Conservation (phyloP, 2,888 invertebrate genomes). For the Lycia hirtaria region DNA sequence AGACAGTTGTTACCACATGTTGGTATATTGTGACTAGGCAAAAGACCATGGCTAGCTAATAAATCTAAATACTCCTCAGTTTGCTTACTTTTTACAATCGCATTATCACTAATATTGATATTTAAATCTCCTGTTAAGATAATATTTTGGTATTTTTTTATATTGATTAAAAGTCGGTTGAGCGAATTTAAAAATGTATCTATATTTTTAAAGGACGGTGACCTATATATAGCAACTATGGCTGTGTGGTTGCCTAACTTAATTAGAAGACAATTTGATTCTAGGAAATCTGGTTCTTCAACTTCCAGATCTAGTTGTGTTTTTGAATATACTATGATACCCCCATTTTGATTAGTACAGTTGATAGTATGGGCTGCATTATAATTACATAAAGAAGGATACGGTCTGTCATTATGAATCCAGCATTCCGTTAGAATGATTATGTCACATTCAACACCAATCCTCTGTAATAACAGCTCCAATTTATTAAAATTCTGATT, state of each 20-base stretch:
- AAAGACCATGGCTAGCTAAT: slow-evolving; percentile 20
- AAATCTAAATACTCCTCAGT: slow-evolving; percentile 27
- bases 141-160: slow-evolving; percentile 1
- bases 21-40: slow-evolving; percentile 27
- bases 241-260: not conserved
- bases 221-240: slow-evolving; percentile 14
- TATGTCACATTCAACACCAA: not conserved
- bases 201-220: slow-evolving; percentile 5
- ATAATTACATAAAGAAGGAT: not conserved
- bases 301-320: not conserved
- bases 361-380: not conserved
- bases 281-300: not conserved
- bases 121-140: slow-evolving; percentile 32
- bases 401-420: not conserved
- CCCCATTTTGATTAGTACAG: slow-evolving; percentile 14
- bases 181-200: slow-evolving; percentile 4
- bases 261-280: slow-evolving; percentile 11
- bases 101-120: slow-evolving; percentile 19
- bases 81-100: not conserved
- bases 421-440: slow-evolving; percentile 5
- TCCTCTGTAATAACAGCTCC: not conserved
- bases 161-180: not conserved
- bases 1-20: slow-evolving; percentile 15
- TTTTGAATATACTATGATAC: slow-evolving; percentile 8
- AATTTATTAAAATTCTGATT: not conserved